Evolutionary conservation across 2,888 invertebrate species (phyloP), one percentile per base, ranked within the genome.

Genomic region (Nasonia oneida): DNA sequence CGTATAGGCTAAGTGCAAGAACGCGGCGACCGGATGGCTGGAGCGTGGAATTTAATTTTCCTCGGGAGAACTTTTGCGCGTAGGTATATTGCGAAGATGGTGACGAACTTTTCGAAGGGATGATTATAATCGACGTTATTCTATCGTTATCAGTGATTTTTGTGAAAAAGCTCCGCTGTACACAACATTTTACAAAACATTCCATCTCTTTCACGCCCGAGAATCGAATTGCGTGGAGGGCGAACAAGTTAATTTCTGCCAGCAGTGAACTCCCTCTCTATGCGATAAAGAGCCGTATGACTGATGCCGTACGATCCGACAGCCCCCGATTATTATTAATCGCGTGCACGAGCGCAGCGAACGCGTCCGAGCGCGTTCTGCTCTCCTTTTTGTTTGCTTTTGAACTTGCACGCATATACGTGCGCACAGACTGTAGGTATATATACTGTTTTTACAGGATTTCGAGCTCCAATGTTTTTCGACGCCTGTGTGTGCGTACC

Each of bases 1-100:
- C 50, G 81, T 57, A 73, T 70, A 53, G 2, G n/a, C 29, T 85
- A 76, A 76, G 80, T 85, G 78, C 81, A 81, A 33, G 42, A 71
- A 37, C 53, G 75, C 23, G 77, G 77, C 37, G 4, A 1, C 37
- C 3, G 12, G 77, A 39, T 61, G 18, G 73, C 29, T 70, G 15
- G 71, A 33, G 33, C 70, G 57, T 77, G 77, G 81, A 74, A 87
- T 86, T 81, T 85, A 74, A 81, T 85, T 86, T 57, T 82, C 81
- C 50, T n/a, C 77, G 29, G 47, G 64, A 47, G 79, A 84, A 84
- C 76, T 84, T 84, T 84, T 80, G 73, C 73, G 70, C 70, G 39
- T 10, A 10, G 70, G 71, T 57, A 53, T 77, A 83, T 75, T 82
- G 47, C 42, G 57, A 23, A 23, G 23, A 23, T 23, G 23, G 23